Evolutionary conservation across 2,797 vertebrate species (phyloP).

Genomic region (Acipenser ruthenus): DNA sequence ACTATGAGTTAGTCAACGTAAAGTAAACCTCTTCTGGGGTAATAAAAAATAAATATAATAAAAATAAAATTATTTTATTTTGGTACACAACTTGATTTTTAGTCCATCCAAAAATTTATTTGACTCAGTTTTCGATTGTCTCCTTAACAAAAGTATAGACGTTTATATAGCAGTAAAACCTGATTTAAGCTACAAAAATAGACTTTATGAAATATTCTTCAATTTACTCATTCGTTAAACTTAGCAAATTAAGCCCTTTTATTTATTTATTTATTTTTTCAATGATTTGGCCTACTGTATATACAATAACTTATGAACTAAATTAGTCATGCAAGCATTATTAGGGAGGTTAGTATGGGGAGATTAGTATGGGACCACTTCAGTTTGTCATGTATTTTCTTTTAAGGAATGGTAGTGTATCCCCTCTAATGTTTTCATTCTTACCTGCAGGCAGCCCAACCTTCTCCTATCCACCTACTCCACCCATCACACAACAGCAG

Average conservation of each 20-base stretch:
- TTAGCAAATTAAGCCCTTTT: not conserved
- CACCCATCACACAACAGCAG: slow-evolving; percentile 55
- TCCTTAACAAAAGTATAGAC: too few species aligned
- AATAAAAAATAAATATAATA: too few species aligned
- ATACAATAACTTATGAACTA: not conserved
- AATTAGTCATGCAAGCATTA: not conserved
- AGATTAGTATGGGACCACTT: not conserved
- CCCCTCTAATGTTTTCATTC: slow-evolving; percentile 2
- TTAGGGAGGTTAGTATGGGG: too few species aligned
- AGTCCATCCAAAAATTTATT: too few species aligned
- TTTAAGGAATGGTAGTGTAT: not conserved
- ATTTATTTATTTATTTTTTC: not conserved
- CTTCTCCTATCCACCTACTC: slow-evolving; percentile 60
- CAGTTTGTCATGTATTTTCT: not conserved
- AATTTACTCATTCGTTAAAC: not conserved
- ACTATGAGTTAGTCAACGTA: not conserved
- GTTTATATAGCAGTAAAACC: too few species aligned
- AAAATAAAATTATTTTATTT: not conserved
- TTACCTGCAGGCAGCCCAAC: slow-evolving; percentile 59
- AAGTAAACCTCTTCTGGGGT: too few species aligned
- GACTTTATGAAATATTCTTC: too few species aligned
- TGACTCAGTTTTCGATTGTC: too few species aligned
- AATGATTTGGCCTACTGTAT: not conserved
- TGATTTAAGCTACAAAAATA: too few species aligned
- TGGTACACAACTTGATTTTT: not conserved